These are phyloP conservation scores for Epizoanthus fatuus DNA, from an alignment of 92 coral and sea anemone species.

Conservation along the genomic window DNA sequence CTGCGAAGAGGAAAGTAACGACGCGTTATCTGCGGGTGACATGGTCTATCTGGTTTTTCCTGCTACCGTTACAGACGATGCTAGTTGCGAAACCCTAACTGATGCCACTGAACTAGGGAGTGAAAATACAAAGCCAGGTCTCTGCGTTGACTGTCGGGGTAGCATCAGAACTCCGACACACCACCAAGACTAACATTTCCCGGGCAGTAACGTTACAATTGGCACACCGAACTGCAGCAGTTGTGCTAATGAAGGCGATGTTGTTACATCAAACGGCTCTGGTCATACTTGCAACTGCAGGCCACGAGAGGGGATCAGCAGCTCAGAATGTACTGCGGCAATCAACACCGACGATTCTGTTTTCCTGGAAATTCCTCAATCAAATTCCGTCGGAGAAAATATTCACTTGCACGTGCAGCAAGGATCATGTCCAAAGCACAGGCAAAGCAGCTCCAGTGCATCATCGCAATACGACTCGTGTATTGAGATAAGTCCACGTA, in stretches of 20 bases:
- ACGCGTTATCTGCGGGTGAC: constrained; percentile 7
- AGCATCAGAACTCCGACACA: background rate
- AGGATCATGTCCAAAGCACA: background rate
- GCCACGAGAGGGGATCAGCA: background rate
- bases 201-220: background rate
- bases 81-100: background rate
- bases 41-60: constrained; percentile 39
- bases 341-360: constrained; percentile 15
- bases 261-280: background rate
- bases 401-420: background rate
- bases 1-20: background rate
- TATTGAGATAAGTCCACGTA: background rate
- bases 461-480: background rate
- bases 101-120: background rate
- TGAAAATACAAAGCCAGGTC: background rate
- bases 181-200: background rate
- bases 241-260: background rate
- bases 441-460: background rate
- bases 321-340: background rate
- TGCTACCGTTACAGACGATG: constrained; percentile 11
- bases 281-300: background rate
- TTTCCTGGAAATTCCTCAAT: background rate
- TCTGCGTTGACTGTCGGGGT: background rate
- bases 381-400: background rate
- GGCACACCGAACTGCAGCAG: background rate